Percentiles rank a stretch among this genome's conserved stretches.
Conservation (phyloP, 2,797 vertebrate genomes). For the Amphiprion clarkii region DNA sequence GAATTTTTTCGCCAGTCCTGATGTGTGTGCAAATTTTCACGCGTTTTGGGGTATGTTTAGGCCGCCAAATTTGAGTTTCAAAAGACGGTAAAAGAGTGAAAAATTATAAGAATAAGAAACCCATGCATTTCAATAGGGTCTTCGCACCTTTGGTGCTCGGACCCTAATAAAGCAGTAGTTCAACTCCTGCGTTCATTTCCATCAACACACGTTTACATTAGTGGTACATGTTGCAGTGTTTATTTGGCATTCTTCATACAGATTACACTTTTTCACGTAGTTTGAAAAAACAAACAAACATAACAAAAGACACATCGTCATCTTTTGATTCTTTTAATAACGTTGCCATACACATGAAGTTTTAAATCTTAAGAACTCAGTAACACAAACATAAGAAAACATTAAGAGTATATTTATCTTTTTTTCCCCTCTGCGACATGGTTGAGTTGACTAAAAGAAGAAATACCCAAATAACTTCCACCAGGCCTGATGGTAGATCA, state of each 20-base stretch:
- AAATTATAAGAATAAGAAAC: too few relatives aligned
- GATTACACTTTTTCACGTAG: conserved; percentile 65
- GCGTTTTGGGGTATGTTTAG: too few relatives aligned
- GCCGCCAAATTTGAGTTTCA: too few relatives aligned
- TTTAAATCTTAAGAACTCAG: conserved; percentile 65
- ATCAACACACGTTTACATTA: conserved; percentile 33
- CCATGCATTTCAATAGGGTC: too few relatives aligned
- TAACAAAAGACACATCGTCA: conserved; percentile 61
- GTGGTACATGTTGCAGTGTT: conserved; percentile 70
- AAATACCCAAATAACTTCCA: conserved; percentile 48
- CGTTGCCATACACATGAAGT: conserved; percentile 72
- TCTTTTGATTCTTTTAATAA: conserved; percentile 80
- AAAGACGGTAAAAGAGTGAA: too few relatives aligned
- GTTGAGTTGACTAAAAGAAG: conserved; percentile 50
- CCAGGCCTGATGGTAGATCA: conserved; percentile 56
- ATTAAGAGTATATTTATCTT: conserved; percentile 69
- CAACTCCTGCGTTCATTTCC: not conserved
- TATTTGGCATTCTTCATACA: conserved; percentile 80
- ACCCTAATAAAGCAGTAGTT: too few relatives aligned
- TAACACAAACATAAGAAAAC: conserved; percentile 83
- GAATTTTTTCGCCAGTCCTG: too few relatives aligned
- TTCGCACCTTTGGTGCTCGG: too few relatives aligned
- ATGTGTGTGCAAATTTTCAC: too few relatives aligned
- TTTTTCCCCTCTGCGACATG: conserved; percentile 38
- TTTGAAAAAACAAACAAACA: conserved; percentile 44